phyloP scores from a whole-genome alignment of 2,113 vertebrate species.

The Pangasianodon gigas region DNA sequence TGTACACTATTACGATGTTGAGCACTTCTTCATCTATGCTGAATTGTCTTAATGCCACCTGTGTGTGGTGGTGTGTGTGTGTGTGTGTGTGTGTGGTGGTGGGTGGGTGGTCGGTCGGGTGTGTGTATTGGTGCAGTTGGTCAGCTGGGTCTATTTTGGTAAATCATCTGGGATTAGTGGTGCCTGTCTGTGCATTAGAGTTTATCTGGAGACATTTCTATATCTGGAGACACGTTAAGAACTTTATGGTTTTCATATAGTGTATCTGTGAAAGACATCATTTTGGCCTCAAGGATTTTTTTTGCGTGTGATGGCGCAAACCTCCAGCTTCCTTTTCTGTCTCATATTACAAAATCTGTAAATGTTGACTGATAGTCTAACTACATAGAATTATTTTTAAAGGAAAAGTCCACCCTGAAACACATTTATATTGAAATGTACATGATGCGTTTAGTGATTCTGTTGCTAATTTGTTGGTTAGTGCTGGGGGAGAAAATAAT shows the following conservation, averaged over 20 bases:
- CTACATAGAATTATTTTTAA: too few species aligned
- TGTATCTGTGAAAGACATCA: neutral
- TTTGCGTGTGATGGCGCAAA: too few species aligned
- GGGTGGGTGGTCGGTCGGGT: neutral
- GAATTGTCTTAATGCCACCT: neutral
- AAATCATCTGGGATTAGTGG: neutral
- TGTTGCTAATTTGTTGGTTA: too few species aligned
- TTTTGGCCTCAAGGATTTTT: neutral
- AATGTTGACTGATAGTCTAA: too few species aligned
- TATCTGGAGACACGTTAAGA: neutral
- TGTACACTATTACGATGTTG: neutral
- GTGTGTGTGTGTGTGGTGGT: too few species aligned
- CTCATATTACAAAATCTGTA: too few species aligned
- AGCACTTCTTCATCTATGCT: neutral
- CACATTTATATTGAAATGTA: too few species aligned
- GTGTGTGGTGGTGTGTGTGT: too few species aligned
- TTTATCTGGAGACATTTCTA: neutral
- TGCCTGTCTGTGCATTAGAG: neutral
- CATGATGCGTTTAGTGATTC: too few species aligned
- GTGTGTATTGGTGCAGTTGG: conserved; percentile 7
- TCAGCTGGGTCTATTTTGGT: conserved; percentile 11
- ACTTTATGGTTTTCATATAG: neutral
- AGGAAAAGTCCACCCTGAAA: too few species aligned
- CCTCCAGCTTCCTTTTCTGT: too few species aligned
- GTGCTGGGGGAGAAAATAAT: too few species aligned